Evolutionary conservation across 2,888 invertebrate species (phyloP).

Genomic region (Cantharis rustica): DNA sequence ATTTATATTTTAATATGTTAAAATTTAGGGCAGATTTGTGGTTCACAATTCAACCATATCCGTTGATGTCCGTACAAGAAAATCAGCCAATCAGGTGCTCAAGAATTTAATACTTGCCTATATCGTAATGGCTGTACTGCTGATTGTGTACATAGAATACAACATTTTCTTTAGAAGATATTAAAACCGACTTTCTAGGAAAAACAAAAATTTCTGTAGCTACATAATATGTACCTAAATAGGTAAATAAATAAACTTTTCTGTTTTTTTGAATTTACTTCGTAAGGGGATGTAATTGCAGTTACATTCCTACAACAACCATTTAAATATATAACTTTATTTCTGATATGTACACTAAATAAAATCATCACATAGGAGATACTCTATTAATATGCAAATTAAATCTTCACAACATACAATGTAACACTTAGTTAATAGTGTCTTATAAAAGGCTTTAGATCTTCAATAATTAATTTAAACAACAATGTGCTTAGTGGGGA

Average conservation of each 20-base stretch:
- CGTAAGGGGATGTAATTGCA: background rate
- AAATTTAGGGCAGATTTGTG: background rate
- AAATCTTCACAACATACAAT: conserved; percentile 25
- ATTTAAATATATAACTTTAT: conserved; percentile 35
- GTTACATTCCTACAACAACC: background rate
- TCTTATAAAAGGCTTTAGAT: conserved; percentile 21
- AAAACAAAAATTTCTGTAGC: background rate
- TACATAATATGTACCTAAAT: background rate
- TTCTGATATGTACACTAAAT: conserved; percentile 48
- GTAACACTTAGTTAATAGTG: conserved; percentile 21
- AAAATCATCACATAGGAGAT: conserved; percentile 47
- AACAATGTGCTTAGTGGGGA: conserved; percentile 24
- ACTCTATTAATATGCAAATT: conserved; percentile 40
- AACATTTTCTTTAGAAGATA: background rate
- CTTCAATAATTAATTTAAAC: conserved; percentile 16
- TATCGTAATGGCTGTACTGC: background rate
- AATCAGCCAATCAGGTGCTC: background rate
- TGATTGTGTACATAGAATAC: background rate
- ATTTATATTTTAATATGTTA: background rate
- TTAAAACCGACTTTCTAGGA: background rate
- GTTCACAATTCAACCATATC: background rate
- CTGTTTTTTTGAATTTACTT: background rate
- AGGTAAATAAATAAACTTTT: background rate
- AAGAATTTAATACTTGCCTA: background rate
- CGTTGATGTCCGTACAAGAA: background rate